Evolutionary conservation across 2,888 invertebrate genomes (phyloP), one percentile per base, ranked within the genome.

Genomic region (Campoplex capitator): DNA sequence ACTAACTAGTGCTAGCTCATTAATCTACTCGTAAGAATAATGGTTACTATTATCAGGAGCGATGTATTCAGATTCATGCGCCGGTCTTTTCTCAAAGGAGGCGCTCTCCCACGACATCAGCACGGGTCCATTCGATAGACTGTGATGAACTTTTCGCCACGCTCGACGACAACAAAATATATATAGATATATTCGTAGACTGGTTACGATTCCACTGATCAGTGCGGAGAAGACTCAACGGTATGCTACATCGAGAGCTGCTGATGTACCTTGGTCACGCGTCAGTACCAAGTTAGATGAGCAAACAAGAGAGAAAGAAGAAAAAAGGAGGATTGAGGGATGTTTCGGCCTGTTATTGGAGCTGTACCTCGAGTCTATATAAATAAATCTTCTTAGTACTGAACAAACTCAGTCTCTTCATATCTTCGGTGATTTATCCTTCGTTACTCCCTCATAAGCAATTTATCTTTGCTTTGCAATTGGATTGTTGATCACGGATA

Each of bases 201-300:
- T 65, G 42, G 73, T 67, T 54, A 58, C 32, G 74, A 86, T 88
- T 83, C 87, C 84, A 82, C 90, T 90, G 89, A 91, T 90, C 87
- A 86, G 87, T 89, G 91, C 35, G 35, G 79, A 88, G 90, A 89
- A 90, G 89, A 89, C 88, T 88, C 35, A 83, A 86, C 84, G 88
- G 65, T 84, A 70, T 71, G 76, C 56, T 83, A 70, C 81, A 56
- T 89, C 89, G 90, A 89, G 89, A 89, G 86, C 90, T 91, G 90
- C 74, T 56, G 75, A 82, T 75, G 91, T 91, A 91, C 90, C 88
- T 89, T 91, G 92, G 94, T 94, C 93, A 94, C 93, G 94, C 94
- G 91, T 92, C 93, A 92, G 91, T 93, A 91, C 92, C 92, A 89
- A 91, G 91, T 92, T 92, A 91, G 92, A 94, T 92, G 92, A 92